Percentiles rank a stretch among this genome's conserved stretches.
Evolutionary conservation across 1,140 invertebrate species (phyloP).

Genomic region (Chymomyza costata): DNA sequence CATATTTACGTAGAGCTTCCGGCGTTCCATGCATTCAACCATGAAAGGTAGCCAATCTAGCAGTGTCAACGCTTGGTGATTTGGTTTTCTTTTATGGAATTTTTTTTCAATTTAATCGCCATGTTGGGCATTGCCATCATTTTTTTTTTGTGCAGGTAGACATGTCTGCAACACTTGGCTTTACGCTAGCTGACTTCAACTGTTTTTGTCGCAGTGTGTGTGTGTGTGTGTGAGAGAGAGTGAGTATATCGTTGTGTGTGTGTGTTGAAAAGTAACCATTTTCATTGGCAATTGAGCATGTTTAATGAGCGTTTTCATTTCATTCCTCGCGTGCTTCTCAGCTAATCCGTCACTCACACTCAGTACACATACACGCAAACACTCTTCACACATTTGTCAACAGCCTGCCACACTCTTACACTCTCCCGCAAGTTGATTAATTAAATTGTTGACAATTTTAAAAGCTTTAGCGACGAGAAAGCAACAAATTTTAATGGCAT

Average conservation of each 20-base stretch:
- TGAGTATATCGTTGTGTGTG: no score
- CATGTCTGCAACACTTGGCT: not conserved
- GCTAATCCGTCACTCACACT: not conserved
- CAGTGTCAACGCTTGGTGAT: no score
- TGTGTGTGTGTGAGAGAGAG: not conserved
- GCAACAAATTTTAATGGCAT: not conserved
- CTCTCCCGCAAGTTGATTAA: constrained; percentile 61
- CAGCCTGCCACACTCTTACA: not conserved
- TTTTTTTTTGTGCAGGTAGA: not conserved
- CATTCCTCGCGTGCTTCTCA: constrained; percentile 1
- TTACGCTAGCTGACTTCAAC: not conserved
- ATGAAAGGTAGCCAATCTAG: not conserved
- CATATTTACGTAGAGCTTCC: constrained; percentile 47
- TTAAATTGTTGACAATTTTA: constrained; percentile 72
- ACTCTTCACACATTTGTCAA: constrained; percentile 20
- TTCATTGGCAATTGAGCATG: constrained; percentile 55
- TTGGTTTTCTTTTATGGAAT: no score
- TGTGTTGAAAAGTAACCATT: constrained; percentile 48
- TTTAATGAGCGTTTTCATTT: constrained; percentile 17
- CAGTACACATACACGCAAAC: not conserved
- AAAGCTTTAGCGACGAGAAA: constrained; percentile 43
- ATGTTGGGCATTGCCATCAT: not conserved
- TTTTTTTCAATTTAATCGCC: not conserved
- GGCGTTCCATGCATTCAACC: constrained; percentile 2
- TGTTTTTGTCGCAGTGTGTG: not conserved